Conservation (phyloP, 2,888 invertebrate species). For the Campoplex nolae region DNA sequence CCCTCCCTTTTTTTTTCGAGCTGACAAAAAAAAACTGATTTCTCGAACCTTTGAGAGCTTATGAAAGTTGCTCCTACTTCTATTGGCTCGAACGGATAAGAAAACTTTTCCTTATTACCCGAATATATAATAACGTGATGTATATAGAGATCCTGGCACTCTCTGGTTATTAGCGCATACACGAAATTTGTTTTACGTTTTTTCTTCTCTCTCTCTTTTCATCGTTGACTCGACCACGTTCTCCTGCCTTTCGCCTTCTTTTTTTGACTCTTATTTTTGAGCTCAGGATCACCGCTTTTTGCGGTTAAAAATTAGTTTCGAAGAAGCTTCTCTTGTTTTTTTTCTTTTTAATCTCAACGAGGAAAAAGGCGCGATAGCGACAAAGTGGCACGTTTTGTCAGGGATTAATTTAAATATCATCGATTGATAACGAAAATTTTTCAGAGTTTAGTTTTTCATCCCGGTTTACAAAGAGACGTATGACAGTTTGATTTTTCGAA, state of each 20-base stretch:
- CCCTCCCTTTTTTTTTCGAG: not conserved
- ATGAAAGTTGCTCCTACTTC: conserved; percentile 59
- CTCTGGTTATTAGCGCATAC: conserved; percentile 56
- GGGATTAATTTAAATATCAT: conserved; percentile 15
- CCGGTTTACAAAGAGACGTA: not conserved
- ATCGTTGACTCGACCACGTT: not conserved
- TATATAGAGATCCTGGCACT: conserved; percentile 1
- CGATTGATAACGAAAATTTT: not conserved
- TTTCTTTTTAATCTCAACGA: not conserved
- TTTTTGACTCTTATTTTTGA: conserved; percentile 34
- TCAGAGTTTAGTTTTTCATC: not conserved
- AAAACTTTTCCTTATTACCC: conserved; percentile 66
- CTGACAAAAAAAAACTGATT: conserved; percentile 46
- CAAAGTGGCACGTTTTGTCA: not conserved
- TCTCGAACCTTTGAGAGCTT: conserved; percentile 20
- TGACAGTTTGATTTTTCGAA: not conserved
- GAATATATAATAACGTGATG: conserved; percentile 39
- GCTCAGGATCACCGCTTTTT: conserved; percentile 32
- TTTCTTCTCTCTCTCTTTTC: conserved; percentile 6
- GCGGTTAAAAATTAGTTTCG: conserved; percentile 61
- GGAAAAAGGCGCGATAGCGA: not conserved
- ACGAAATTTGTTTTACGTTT: conserved; percentile 51
- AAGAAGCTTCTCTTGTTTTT: conserved; percentile 48
- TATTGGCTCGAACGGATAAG: conserved; percentile 66
- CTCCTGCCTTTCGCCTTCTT: not conserved